phyloP scores from a whole-genome alignment of 2,888 invertebrate species.

The Caenorhabditis doughertyi region DNA sequence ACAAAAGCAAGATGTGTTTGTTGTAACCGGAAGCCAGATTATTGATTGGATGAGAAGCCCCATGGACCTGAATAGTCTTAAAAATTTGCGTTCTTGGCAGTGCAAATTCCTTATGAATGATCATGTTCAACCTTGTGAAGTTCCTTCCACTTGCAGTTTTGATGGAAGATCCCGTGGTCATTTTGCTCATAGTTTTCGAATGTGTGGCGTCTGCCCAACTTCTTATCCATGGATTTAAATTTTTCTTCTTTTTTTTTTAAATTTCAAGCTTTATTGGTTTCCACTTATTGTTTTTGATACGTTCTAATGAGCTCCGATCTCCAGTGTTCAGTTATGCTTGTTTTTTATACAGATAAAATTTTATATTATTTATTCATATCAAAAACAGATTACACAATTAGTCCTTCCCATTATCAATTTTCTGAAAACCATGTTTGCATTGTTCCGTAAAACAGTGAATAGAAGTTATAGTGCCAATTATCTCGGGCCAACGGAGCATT shows the following conservation, averaged over 20 bases:
- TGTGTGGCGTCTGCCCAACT: constrained; percentile 81
- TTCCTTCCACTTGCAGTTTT: constrained; percentile 78
- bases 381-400: too few relatives aligned
- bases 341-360: background rate
- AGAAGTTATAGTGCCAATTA: too few relatives aligned
- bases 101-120: constrained; percentile 73
- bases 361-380: too few relatives aligned
- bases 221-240: constrained; percentile 80
- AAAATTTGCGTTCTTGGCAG: constrained; percentile 78
- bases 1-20: constrained; percentile 76
- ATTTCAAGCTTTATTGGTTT: background rate
- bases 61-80: constrained; percentile 66
- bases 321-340: constrained; percentile 14
- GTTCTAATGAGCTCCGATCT: constrained; percentile 50
- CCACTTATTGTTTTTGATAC: constrained; percentile 31
- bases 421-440: too few relatives aligned
- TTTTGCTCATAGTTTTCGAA: constrained; percentile 79
- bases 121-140: constrained; percentile 80
- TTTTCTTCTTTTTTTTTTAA: background rate
- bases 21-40: constrained; percentile 79
- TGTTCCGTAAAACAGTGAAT: too few relatives aligned
- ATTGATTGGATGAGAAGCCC: constrained; percentile 81
- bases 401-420: too few relatives aligned
- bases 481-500: too few relatives aligned
- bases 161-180: constrained; percentile 60